phyloP scores from a whole-genome alignment of 2,113 vertebrate genomes.

The Hiodon alosoides region DNA sequence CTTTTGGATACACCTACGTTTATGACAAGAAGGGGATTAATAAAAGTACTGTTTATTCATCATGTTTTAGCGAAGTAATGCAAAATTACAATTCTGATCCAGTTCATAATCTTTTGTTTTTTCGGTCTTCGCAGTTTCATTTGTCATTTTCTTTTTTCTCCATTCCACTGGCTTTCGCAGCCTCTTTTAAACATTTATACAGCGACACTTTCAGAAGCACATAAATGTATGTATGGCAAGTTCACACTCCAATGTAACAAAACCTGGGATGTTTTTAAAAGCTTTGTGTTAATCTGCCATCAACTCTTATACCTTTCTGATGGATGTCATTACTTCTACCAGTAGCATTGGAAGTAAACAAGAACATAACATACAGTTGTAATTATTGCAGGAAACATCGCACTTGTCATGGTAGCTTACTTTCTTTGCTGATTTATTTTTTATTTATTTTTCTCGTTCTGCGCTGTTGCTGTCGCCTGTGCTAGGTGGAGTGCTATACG shows the following conservation, averaged over 20 bases:
- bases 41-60: too few species aligned
- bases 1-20: too few species aligned
- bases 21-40: too few species aligned
- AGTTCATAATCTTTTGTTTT: neutral
- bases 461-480: neutral
- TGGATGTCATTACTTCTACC: constrained; percentile 8
- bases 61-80: too few species aligned
- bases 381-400: constrained; percentile 7
- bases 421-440: neutral
- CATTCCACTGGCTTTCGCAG: neutral
- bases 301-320: constrained; percentile 1
- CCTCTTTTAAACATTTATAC: neutral
- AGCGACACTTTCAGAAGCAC: neutral
- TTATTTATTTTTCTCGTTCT: too few species aligned
- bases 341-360: neutral
- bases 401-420: constrained; percentile 3
- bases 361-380: neutral
- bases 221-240: neutral
- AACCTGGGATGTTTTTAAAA: constrained; percentile 16
- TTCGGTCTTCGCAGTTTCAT: constrained; percentile 2
- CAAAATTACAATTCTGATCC: neutral
- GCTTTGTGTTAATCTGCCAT: constrained; percentile 1
- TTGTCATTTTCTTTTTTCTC: constrained; percentile 4
- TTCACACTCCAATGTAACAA: constrained; percentile 13
- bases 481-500: neutral